phyloP scores from a whole-genome alignment of 2,797 vertebrate genomes.

The Cossypha polioptera region DNA sequence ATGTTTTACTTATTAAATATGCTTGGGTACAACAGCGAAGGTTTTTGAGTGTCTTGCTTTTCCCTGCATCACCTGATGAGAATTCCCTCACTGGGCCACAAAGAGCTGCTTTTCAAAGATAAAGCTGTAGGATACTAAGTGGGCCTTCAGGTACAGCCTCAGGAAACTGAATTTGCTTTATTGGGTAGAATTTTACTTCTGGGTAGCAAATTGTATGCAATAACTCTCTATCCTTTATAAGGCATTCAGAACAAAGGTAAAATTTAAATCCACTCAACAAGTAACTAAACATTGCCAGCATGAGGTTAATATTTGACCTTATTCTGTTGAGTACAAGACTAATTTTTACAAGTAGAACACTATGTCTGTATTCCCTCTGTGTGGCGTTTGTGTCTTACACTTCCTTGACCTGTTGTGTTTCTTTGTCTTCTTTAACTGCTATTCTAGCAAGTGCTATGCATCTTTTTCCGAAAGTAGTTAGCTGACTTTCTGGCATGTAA shows the following conservation, averaged over 20 bases:
- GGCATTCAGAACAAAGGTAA: not conserved
- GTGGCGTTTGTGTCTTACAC: accelerated
- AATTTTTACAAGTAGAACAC: not conserved
- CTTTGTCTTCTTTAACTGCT: not conserved
- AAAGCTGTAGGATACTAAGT: not conserved
- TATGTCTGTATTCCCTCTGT: not conserved
- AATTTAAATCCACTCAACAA: not conserved
- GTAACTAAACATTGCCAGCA: not conserved
- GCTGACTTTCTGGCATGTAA: not conserved
- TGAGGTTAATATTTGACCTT: not conserved
- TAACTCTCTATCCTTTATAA: not conserved
- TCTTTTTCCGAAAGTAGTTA: not conserved
- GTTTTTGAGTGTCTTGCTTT: not conserved
- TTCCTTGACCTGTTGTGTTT: not conserved
- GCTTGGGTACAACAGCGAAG: not conserved
- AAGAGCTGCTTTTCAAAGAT: not conserved
- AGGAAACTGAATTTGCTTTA: not conserved
- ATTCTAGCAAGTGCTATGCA: not conserved
- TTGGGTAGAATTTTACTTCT: not conserved
- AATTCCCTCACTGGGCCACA: not conserved
- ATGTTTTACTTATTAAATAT: not conserved
- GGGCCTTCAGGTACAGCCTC: not conserved
- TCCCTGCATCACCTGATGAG: not conserved
- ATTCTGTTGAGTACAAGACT: not conserved
- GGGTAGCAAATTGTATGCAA: not conserved